Conservation (phyloP, 2,797 vertebrate species). For the Arnoldichthys spilopterus region DNA sequence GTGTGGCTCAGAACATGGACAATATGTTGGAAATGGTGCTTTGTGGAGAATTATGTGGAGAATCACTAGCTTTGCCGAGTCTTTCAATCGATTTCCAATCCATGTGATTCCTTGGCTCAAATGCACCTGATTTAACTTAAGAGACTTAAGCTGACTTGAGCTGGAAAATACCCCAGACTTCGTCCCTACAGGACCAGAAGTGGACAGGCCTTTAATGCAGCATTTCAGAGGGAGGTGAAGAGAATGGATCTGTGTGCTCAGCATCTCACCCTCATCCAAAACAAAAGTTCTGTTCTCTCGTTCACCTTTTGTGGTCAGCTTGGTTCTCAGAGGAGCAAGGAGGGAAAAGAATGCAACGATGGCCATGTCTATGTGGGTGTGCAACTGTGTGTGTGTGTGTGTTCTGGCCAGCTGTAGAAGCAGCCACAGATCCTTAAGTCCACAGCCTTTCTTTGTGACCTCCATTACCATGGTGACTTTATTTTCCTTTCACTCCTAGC, state of each 20-base stretch:
- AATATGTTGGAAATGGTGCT: too few species aligned
- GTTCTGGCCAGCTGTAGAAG: slow-evolving; percentile 35
- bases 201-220: neutral
- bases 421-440: slow-evolving; percentile 31
- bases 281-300: slow-evolving; percentile 39
- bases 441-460: slow-evolving; percentile 59
- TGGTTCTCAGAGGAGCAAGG: slow-evolving; percentile 17
- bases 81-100: neutral
- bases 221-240: slow-evolving; percentile 28
- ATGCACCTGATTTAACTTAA: neutral
- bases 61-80: neutral
- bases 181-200: neutral
- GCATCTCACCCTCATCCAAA: slow-evolving; percentile 24
- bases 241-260: slow-evolving; percentile 30
- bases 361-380: neutral
- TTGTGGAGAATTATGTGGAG: too few species aligned
- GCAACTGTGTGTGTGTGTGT: slow-evolving; percentile 26
- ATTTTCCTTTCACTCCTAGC: slow-evolving; percentile 61
- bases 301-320: slow-evolving; percentile 37
- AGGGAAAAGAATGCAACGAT: slow-evolving; percentile 39
- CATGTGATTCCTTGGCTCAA: neutral
- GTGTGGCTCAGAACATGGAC: too few species aligned
- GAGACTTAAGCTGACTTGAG: neutral
- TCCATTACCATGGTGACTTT: slow-evolving; percentile 48
- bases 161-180: neutral